A percentile compares a stretch with the other conserved stretches of the same genome.
Evolutionary conservation across 2,113 vertebrate genomes (phyloP).

Genomic region (Erpornis zantholeuca): DNA sequence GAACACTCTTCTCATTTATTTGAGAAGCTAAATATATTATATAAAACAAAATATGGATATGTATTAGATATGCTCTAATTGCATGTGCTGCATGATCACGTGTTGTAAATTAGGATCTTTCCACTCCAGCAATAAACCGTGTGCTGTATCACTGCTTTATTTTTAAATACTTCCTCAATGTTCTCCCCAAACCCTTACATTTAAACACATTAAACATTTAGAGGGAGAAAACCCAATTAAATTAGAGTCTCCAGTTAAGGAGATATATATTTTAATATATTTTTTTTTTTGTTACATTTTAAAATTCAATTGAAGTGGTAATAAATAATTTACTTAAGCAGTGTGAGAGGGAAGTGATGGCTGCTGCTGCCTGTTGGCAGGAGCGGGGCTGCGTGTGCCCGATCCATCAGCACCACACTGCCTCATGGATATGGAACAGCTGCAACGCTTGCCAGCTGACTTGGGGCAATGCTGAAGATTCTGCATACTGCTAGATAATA

Average conservation of each 20-base stretch:
- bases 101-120: not conserved
- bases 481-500: not conserved
- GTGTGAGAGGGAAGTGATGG: not conserved
- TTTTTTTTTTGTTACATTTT: slow-evolving; percentile 9
- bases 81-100: not conserved
- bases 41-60: not conserved
- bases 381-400: not conserved
- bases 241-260: not conserved
- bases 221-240: not conserved
- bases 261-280: not conserved
- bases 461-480: slow-evolving; percentile 16
- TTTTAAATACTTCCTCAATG: not conserved
- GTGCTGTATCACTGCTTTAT: not conserved
- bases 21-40: not conserved
- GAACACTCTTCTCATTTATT: not conserved
- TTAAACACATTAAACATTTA: not conserved
- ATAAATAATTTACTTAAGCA: slow-evolving; percentile 27
- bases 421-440: slow-evolving; percentile 28
- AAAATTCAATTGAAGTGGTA: slow-evolving; percentile 38
- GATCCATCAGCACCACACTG: not conserved
- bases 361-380: not conserved
- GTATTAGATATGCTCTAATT: slow-evolving; percentile 2
- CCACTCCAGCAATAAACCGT: not conserved
- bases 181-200: not conserved
- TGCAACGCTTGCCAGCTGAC: not conserved